Conservation (phyloP, 2,797 vertebrate species). For the Cossypha dichroa region DNA sequence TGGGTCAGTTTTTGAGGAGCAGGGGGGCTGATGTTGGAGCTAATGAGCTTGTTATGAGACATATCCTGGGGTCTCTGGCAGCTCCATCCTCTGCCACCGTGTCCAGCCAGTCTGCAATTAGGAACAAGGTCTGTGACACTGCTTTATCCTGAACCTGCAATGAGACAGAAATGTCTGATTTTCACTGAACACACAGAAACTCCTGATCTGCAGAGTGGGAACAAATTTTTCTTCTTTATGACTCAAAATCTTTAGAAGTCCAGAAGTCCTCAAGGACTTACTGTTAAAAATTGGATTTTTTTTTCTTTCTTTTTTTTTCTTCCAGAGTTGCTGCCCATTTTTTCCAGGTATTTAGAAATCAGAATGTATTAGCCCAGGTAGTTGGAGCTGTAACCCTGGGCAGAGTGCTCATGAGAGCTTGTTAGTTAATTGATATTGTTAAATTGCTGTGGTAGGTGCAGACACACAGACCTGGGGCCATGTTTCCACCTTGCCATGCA, state of each 20-base stretch:
- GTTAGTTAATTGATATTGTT: neutral
- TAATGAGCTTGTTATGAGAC: conserved; percentile 53
- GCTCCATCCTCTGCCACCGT: neutral
- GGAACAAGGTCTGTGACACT: conserved; percentile 17
- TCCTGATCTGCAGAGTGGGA: neutral
- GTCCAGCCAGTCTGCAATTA: conserved; percentile 45
- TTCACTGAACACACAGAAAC: neutral
- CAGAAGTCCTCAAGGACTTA: neutral
- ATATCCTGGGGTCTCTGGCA: neutral
- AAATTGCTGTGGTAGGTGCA: neutral
- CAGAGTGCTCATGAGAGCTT: neutral
- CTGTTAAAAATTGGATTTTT: neutral
- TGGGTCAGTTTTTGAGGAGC: conserved; percentile 12
- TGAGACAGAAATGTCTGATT: neutral
- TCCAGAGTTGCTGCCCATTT: neutral
- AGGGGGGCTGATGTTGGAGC: neutral
- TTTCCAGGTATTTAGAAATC: neutral
- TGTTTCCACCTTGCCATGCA: neutral
- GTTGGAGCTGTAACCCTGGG: neutral
- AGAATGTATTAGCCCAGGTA: accelerated
- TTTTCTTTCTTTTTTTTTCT: no score
- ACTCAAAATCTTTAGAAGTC: neutral
- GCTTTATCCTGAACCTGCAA: neutral
- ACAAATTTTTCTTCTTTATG: neutral
- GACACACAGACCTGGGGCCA: accelerated